Evolutionary conservation across 2,797 vertebrate species (phyloP).

Genomic region (Siniperca scherzeri): DNA sequence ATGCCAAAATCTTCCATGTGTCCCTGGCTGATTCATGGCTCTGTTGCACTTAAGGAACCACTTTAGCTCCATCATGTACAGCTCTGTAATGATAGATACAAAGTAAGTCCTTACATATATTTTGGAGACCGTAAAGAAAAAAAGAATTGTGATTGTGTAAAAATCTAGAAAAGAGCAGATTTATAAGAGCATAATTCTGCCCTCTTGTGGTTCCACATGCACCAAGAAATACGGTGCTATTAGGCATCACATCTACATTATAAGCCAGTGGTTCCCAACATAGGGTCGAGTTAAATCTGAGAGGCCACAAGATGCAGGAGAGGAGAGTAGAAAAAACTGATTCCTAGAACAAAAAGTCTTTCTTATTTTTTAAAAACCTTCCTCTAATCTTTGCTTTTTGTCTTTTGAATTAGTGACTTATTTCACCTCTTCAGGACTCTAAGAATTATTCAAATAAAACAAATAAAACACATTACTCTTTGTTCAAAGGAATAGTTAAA

Average conservation of each 20-base stretch:
- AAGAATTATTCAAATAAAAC: too few species aligned
- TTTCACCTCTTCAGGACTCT: background rate
- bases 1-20: background rate
- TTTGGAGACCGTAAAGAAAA: background rate
- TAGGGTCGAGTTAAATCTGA: background rate
- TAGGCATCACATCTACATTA: background rate
- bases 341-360: too few species aligned
- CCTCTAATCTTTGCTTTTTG: background rate
- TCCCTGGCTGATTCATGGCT: background rate
- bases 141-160: background rate
- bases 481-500: too few species aligned
- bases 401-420: background rate
- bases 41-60: background rate
- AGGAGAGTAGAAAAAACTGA: background rate
- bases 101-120: background rate
- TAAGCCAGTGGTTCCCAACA: background rate
- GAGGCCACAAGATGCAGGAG: background rate
- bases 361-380: too few species aligned
- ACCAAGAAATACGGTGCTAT: background rate
- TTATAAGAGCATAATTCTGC: background rate
- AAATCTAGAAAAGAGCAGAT: background rate
- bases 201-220: constrained; percentile 25
- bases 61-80: background rate
- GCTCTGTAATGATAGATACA: background rate
- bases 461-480: too few species aligned